Percentiles rank a stretch among this genome's conserved stretches.
These are phyloP conservation scores for Suillia variegata DNA, from an alignment of 2,888 invertebrate species.

Conservation along the genomic window DNA sequence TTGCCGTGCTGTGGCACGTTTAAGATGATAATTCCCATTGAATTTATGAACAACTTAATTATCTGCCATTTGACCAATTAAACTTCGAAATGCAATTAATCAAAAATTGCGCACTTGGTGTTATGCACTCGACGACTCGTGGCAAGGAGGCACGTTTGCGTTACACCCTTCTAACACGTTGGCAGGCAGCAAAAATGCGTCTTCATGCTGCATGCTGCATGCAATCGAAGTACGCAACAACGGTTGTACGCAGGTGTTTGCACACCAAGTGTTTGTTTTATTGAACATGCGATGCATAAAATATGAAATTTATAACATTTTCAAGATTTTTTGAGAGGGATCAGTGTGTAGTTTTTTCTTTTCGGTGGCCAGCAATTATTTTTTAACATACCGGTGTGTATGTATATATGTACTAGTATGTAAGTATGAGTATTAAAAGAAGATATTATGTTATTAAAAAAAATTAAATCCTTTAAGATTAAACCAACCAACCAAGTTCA, in stretches of 20 bases:
- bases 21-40: slow-evolving; percentile 15
- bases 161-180: no score
- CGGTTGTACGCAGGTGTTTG: slow-evolving; percentile 2
- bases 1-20: slow-evolving; percentile 8
- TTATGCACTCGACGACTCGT: neutral
- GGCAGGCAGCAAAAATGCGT: neutral
- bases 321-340: no score
- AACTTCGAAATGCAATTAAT: slow-evolving; percentile 57
- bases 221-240: neutral
- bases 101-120: slow-evolving; percentile 33
- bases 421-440: no score
- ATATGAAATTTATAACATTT: neutral
- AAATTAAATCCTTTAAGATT: no score
- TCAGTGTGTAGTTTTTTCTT: no score
- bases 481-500: no score
- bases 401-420: no score
- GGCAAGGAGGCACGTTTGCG: no score
- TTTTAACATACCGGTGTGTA: no score
- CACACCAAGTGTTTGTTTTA: neutral
- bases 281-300: slow-evolving; percentile 9
- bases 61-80: slow-evolving; percentile 57
- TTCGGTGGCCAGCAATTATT: no score
- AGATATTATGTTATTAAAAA: no score
- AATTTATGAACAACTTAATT: slow-evolving; percentile 52
- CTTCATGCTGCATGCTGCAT: neutral